A percentile compares a stretch with the other conserved stretches of the same genome.
These are phyloP conservation scores for Tetragonisca angustula DNA, from an alignment of 2,888 invertebrate species.

Conservation along the genomic window DNA sequence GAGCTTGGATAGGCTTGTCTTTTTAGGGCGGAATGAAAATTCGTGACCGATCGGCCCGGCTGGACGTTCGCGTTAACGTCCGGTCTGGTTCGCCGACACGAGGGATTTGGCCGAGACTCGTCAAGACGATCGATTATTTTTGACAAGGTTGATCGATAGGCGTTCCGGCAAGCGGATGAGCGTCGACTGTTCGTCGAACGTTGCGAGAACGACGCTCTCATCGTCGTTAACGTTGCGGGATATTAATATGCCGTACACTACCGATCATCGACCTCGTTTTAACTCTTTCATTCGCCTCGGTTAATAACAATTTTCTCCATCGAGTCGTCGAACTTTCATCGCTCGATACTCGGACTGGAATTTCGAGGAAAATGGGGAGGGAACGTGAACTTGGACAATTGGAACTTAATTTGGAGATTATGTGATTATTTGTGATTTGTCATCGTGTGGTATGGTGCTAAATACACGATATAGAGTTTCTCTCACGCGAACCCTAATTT, in stretches of 20 bases:
- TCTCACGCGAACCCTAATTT: no score
- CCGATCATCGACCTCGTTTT: not conserved
- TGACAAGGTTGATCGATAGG: conserved; percentile 83
- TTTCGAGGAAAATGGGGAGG: no score
- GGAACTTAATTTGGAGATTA: no score
- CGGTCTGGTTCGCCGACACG: conserved; percentile 82
- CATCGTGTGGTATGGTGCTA: no score
- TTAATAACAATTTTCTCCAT: no score
- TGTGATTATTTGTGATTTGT: no score
- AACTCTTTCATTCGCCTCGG: not conserved
- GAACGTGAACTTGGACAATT: no score
- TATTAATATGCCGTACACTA: conserved; percentile 5
- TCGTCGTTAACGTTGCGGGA: conserved; percentile 33
- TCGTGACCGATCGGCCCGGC: conserved; percentile 79
- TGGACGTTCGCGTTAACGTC: conserved; percentile 82
- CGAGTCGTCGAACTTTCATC: no score
- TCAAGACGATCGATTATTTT: conserved; percentile 83
- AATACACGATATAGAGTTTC: no score
- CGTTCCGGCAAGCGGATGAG: conserved; percentile 47
- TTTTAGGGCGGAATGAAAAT: conserved; percentile 63
- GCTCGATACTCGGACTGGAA: no score
- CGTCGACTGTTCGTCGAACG: not conserved
- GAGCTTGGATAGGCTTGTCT: not conserved
- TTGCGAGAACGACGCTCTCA: conserved; percentile 22
- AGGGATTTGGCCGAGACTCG: conserved; percentile 80